Percentiles rank a stretch among this genome's conserved stretches.
Conservation (phyloP, 2,888 invertebrate species). For the Tryphoninae sp. region DNA sequence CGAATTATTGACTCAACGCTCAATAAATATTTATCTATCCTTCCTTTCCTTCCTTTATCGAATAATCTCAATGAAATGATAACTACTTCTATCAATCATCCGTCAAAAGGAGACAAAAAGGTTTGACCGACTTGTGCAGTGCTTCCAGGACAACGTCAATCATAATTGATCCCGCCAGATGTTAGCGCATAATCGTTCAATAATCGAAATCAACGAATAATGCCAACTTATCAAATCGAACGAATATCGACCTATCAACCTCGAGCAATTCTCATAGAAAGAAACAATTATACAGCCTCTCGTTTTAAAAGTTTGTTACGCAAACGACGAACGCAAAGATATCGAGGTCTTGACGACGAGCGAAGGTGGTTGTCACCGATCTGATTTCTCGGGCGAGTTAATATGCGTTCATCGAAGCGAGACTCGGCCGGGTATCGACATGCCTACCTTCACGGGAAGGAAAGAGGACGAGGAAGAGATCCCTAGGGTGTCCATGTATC, state of each 20-base stretch:
- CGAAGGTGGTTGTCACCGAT: slow-evolving; percentile 45
- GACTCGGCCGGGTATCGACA: slow-evolving; percentile 27
- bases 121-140: too few relatives aligned
- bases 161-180: background rate
- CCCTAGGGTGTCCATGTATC: slow-evolving; percentile 15
- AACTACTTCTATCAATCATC: too few relatives aligned
- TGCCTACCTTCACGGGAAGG: slow-evolving; percentile 24
- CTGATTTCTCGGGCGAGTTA: slow-evolving; percentile 58
- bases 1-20: background rate
- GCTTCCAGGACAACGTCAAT: too few relatives aligned
- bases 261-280: too few relatives aligned
- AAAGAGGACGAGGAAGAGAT: slow-evolving; percentile 46
- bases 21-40: too few relatives aligned
- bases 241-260: too few relatives aligned
- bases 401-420: slow-evolving; percentile 54
- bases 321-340: background rate
- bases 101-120: too few relatives aligned
- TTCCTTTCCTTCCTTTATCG: too few relatives aligned
- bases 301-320: too few relatives aligned
- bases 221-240: too few relatives aligned
- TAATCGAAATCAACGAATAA: background rate
- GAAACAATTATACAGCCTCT: too few relatives aligned
- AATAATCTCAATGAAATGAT: too few relatives aligned
- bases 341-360: slow-evolving; percentile 33
- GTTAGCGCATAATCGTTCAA: background rate